Base-by-base conservation (phyloP, 2,113 vertebrate species). In the Galbula dea region DNA sequence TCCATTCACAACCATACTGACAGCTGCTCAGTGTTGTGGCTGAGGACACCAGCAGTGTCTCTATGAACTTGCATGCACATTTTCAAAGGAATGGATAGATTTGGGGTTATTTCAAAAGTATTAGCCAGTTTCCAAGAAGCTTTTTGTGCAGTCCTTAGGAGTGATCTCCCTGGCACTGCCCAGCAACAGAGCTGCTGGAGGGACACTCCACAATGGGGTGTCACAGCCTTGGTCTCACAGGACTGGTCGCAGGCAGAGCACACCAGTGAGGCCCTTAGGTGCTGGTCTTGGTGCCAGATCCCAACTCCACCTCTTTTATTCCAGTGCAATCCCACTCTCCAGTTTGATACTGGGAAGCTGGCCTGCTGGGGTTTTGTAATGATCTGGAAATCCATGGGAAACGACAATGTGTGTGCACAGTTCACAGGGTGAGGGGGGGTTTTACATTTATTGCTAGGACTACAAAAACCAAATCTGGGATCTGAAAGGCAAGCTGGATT, bases 201-300 rank as follows among this genome's bases (percentile, higher is more conserved):
- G 36, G 22, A 34, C 54, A 36, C 23, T 10, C 5, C 3, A 10
- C 20, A 20, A 6, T 46, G 58, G 32, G 43, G 11, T 12, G 32
- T 39, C 67, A 5, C 15, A 46, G 43, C 34, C 24, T 26, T 4
- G 2, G 10, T 37, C 19, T 16, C 4, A 9, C 14, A 19, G 54
- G 20, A 46, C 13, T 1, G 2, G 6, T 6, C 2, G 5, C n/a
- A 20, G 0, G 0, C n/a, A 32, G 16, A 41, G 26, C 29, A 1
- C 16, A 3, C 29, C 3, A 2, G 22, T 2, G 1, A 30, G 63
- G n/a, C 16, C 82, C 52, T 55, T 30, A 12, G 3, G 32, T 67
- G 57, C 58, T 19, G 18, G 46, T 49, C 54, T 5, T 48, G 3
- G 6, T 11, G 21, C 15, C 58, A 36, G 41, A 72, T 32, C 63